A percentile compares a stretch with the other conserved stretches of the same genome.
phyloP scores from a whole-genome alignment of 2,113 vertebrate genomes.

The Diphyllodes magnificus region DNA sequence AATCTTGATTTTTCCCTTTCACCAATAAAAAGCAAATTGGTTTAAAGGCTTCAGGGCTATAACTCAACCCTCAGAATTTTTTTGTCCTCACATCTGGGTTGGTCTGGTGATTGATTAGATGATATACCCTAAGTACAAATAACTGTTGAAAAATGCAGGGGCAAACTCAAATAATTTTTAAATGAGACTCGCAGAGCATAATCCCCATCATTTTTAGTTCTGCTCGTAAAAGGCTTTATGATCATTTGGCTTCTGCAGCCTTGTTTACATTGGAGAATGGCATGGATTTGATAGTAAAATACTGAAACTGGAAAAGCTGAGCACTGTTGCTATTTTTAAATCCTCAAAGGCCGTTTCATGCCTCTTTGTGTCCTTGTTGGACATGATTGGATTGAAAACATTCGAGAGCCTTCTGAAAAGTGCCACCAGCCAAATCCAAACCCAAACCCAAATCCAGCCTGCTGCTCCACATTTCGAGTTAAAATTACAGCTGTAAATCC shows the following conservation, averaged over 20 bases:
- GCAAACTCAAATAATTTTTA: not conserved
- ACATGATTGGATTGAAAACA: not conserved
- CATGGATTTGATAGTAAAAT: not conserved
- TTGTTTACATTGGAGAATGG: not conserved
- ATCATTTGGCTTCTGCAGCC: not conserved
- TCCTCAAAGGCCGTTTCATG: not conserved
- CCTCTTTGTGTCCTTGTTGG: not conserved
- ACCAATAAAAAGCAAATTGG: not conserved
- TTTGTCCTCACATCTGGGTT: not conserved
- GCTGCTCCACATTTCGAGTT: not conserved
- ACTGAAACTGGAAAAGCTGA: not conserved
- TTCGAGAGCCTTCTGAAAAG: accelerated
- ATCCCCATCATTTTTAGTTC: not conserved
- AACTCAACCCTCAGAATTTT: not conserved
- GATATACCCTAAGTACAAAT: not conserved
- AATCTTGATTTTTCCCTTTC: not conserved
- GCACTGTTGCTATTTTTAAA: not conserved
- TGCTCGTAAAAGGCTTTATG: not conserved
- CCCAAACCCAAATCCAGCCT: not conserved
- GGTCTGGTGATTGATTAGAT: not conserved
- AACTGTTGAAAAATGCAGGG: not conserved
- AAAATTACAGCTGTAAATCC: not conserved
- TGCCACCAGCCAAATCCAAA: not conserved
- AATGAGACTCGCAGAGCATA: not conserved
- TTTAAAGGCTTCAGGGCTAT: not conserved